Evolutionary conservation across 2,888 invertebrate species (phyloP).

Genomic region (Pelosia muscerda): DNA sequence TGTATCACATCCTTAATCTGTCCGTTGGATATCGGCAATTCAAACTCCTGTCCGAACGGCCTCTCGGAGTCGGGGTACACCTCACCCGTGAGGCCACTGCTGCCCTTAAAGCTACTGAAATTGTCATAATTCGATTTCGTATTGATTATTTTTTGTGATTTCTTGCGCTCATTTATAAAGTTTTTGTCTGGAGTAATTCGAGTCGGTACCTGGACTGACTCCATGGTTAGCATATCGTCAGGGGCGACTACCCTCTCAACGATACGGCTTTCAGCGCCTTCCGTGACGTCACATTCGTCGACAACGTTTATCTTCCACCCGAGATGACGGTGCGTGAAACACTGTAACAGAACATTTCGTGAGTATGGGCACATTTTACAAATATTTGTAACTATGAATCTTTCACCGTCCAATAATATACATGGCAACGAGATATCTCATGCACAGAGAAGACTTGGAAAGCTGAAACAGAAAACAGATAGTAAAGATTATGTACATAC

Average conservation of each 20-base stretch:
- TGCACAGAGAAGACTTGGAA: constrained; percentile 84
- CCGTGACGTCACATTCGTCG: constrained; percentile 91
- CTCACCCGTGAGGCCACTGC: constrained; percentile 68
- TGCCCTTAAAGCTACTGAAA: constrained; percentile 80
- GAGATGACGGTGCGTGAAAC: constrained; percentile 96
- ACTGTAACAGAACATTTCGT: constrained; percentile 86
- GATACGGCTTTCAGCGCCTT: constrained; percentile 85
- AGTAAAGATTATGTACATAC: constrained; percentile 79
- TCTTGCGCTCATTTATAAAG: constrained; percentile 79
- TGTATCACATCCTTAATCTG: constrained; percentile 81
- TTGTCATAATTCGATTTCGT: constrained; percentile 82
- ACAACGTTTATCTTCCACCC: constrained; percentile 98
- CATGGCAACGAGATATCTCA: constrained; percentile 68
- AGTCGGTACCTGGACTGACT: constrained; percentile 89
- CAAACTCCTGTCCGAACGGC: constrained; percentile 74
- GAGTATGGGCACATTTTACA: constrained; percentile 15
- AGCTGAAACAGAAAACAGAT: constrained; percentile 86
- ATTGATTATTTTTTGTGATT: constrained; percentile 80
- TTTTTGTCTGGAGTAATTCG: constrained; percentile 88
- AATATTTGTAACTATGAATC: constrained; percentile 38
- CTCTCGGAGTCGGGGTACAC: constrained; percentile 60
- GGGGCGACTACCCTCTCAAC: constrained; percentile 75
- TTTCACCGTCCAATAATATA: constrained; percentile 67
- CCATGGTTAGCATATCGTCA: constrained; percentile 74
- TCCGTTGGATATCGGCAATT: constrained; percentile 77